Evolutionary conservation across 1,140 invertebrate species (phyloP).

Genomic region (Scaptomyza montana): DNA sequence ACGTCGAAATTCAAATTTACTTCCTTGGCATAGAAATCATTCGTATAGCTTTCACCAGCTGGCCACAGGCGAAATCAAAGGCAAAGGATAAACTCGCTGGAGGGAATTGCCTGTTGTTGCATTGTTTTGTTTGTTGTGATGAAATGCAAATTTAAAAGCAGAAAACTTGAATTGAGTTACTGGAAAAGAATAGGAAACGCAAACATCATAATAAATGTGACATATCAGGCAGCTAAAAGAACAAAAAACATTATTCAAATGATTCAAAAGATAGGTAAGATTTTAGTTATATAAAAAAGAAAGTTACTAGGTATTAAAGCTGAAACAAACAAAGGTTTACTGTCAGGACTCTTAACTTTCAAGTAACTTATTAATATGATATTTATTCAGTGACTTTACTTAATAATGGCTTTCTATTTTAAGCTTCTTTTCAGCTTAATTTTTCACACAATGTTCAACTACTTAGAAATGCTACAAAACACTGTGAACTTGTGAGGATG

Average conservation of each 20-base stretch:
- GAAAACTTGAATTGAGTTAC: conserved; percentile 56
- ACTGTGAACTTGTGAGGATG: conserved; percentile 4
- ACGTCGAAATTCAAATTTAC: conserved; percentile 70
- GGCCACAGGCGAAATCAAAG: conserved; percentile 3
- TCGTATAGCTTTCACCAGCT: conserved; percentile 26
- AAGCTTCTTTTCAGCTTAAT: not conserved
- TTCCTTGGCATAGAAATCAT: conserved; percentile 45
- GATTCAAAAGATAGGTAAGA: not conserved
- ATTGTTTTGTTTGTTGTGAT: conserved; percentile 35
- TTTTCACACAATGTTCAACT: not conserved
- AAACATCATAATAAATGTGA: conserved; percentile 49
- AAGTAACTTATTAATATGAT: not conserved
- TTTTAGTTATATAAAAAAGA: too few relatives aligned
- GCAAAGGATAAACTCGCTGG: conserved; percentile 16
- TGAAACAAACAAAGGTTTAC: too few relatives aligned
- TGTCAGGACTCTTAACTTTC: too few relatives aligned
- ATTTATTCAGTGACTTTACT: not conserved
- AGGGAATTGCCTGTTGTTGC: conserved; percentile 29
- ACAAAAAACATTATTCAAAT: conserved; percentile 45
- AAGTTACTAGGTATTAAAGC: too few relatives aligned
- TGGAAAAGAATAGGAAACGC: conserved; percentile 19
- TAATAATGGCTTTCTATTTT: not conserved
- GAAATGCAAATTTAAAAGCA: conserved; percentile 67
- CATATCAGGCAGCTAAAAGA: conserved; percentile 17
- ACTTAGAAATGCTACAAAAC: conserved; percentile 11